Percentiles rank a stretch among this genome's conserved stretches.
These are phyloP conservation scores for Drosophila setifemur DNA, from an alignment of 1,140 invertebrate genomes.

Conservation along the genomic window DNA sequence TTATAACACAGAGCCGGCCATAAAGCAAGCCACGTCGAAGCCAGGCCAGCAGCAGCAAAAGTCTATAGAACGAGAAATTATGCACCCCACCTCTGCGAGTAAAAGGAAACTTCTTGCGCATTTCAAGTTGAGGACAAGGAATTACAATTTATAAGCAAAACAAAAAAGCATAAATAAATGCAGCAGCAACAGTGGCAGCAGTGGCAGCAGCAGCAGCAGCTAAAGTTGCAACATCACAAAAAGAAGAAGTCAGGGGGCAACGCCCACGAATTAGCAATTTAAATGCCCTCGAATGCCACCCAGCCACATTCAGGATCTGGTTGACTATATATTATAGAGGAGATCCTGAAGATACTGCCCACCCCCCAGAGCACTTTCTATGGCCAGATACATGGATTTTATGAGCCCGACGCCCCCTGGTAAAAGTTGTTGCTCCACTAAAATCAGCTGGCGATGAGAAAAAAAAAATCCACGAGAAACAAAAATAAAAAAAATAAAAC, in stretches of 20 bases:
- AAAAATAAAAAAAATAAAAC: not conserved
- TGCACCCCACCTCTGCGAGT: conserved; percentile 23
- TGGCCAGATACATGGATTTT: conserved; percentile 18
- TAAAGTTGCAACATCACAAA: conserved; percentile 8
- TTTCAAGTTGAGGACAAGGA: conserved; percentile 44
- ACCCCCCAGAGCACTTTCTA: conserved; percentile 47
- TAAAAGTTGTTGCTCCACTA: conserved; percentile 52
- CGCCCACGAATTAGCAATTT: conserved; percentile 54
- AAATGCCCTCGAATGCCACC: conserved; percentile 30
- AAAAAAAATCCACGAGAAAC: not conserved
- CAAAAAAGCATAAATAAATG: conserved; percentile 56
- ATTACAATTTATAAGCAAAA: conserved; percentile 56
- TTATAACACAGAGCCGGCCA: conserved; percentile 27
- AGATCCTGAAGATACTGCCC: not conserved
- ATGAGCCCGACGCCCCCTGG: conserved; percentile 12
- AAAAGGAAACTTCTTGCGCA: conserved; percentile 42
- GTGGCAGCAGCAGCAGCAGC: not conserved
- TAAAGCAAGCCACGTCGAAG: conserved; percentile 26
- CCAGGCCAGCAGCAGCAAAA: conserved; percentile 7
- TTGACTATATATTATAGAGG: not conserved
- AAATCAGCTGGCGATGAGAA: conserved; percentile 18
- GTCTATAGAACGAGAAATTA: conserved; percentile 28
- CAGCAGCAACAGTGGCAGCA: conserved; percentile 9
- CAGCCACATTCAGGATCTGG: conserved; percentile 6
- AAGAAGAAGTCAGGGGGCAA: conserved; percentile 22